Evolutionary conservation across 2,797 vertebrate genomes (phyloP), one percentile per base, ranked within the genome.

Genomic region (Myoxocephalus aenaeus): DNA sequence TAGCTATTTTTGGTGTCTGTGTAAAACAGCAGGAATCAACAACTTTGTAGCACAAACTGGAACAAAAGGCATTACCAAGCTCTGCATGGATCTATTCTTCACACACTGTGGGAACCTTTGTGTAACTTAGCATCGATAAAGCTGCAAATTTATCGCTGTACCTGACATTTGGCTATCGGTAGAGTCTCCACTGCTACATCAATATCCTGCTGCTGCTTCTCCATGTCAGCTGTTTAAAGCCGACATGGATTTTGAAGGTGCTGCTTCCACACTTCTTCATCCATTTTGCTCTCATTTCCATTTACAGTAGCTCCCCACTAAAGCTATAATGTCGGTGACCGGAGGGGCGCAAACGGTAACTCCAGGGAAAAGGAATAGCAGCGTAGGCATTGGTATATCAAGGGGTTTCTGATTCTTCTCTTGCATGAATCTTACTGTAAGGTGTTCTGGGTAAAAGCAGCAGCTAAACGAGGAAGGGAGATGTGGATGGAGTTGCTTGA

Each of bases 181-280:
- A 2, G 32, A 80, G 50, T 74, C 77, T 66, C 75, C 77, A 70
- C 48, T 2, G 75, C 69, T 29, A 65, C 80, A 67, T 89, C 82
- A 59, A 69, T 79, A 76, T 46, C 67, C 61, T 13, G 25, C 73
- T 13, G 25, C 73, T 25, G 73, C 74, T 64, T 65, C 79, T 70
- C 58, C 73, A 27, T 58, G 76, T 87, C 81, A 84, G 75, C 85
- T 73, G 38, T 84, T 83, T 80, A 81, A 80, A 87, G 72, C 82
- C 59, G 9, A 79, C 66, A 56, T 73, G 51, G 82, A 83, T 76
- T 69, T 46, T 65, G 58, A 82, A 85, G 72, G 75, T 76, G 79
- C 79, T 67, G 73, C 62, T 82, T 86, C 70, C 44, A 82, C 79
- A 82, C 77, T 70, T 84, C 80, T 70, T 64, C 83, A 82, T 80